Percentiles rank a stretch among this genome's conserved stretches.
These are phyloP conservation scores for Saimiri boliviensis DNA, from an alignment of 2,113 vertebrate species.

Conservation along the genomic window DNA sequence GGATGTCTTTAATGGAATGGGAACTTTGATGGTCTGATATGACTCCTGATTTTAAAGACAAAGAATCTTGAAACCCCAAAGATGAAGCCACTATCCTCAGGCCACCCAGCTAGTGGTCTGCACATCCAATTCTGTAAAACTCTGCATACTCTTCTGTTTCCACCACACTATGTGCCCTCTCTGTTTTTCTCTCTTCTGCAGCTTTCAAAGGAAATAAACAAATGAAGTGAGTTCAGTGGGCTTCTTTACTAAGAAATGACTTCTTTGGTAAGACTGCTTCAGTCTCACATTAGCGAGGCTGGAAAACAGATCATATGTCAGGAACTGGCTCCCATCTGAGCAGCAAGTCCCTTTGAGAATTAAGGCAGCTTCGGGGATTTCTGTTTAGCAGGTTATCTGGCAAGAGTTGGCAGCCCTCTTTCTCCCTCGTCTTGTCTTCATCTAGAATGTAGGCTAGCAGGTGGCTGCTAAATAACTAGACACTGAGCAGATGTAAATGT, in stretches of 20 bases:
- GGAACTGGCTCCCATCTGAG: conserved; percentile 37
- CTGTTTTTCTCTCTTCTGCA: not conserved
- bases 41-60: not conserved
- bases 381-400: conserved; percentile 57
- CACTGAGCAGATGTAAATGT: conserved; percentile 27
- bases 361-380: conserved; percentile 82
- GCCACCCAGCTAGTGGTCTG: not conserved
- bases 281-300: not conserved
- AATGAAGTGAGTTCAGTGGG: not conserved
- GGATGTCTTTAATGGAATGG: not conserved
- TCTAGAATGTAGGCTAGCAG: conserved; percentile 56
- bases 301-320: not conserved
- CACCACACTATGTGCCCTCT: not conserved
- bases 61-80: not conserved
- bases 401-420: conserved; percentile 35
- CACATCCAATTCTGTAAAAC: not conserved
- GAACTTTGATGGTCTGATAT: not conserved
- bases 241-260: conserved; percentile 54
- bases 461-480: not conserved
- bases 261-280: conserved; percentile 25
- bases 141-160: not conserved
- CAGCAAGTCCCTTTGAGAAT: conserved; percentile 48
- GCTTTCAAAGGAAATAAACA: not conserved
- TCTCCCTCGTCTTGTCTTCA: conserved; percentile 56
- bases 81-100: not conserved